A percentile compares a stretch with the other conserved stretches of the same genome.
Evolutionary conservation across 2,797 vertebrate species (phyloP).

Genomic region (Semotilus atromaculatus): DNA sequence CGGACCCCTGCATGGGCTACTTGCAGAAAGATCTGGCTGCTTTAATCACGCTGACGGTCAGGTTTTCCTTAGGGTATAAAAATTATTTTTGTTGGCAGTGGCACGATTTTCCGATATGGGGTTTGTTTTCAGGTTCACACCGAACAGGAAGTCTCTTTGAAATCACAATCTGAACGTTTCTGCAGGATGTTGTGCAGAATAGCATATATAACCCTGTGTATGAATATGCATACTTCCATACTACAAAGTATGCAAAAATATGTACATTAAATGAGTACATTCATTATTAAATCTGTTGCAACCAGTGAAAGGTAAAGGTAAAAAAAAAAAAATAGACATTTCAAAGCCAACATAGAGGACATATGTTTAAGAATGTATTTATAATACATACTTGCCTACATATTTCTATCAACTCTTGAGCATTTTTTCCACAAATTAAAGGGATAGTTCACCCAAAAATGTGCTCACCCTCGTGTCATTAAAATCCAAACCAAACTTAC

Average conservation of each 20-base stretch:
- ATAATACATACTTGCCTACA: neutral
- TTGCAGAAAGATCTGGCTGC: conserved; percentile 15
- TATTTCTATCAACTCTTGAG: neutral
- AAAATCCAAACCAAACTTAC: neutral
- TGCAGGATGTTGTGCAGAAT: neutral
- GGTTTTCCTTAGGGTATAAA: conserved; percentile 2
- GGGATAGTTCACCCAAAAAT: neutral
- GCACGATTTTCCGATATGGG: neutral
- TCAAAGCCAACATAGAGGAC: neutral
- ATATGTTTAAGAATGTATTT: neutral
- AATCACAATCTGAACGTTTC: neutral
- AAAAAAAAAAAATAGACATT: neutral
- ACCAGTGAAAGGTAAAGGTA: neutral
- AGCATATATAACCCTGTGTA: neutral
- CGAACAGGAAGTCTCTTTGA: neutral
- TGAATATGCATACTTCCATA: neutral
- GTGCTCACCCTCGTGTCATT: neutral
- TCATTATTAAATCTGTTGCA: neutral
- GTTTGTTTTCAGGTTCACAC: neutral
- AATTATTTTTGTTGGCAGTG: neutral
- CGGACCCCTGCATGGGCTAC: neutral
- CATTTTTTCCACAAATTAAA: neutral
- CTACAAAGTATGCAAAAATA: neutral
- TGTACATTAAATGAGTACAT: neutral
- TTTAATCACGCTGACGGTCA: conserved; percentile 5